Evolutionary conservation across 2,113 vertebrate genomes (phyloP), one percentile per base, ranked within the genome.

Genomic region (Lycaon pictus): DNA sequence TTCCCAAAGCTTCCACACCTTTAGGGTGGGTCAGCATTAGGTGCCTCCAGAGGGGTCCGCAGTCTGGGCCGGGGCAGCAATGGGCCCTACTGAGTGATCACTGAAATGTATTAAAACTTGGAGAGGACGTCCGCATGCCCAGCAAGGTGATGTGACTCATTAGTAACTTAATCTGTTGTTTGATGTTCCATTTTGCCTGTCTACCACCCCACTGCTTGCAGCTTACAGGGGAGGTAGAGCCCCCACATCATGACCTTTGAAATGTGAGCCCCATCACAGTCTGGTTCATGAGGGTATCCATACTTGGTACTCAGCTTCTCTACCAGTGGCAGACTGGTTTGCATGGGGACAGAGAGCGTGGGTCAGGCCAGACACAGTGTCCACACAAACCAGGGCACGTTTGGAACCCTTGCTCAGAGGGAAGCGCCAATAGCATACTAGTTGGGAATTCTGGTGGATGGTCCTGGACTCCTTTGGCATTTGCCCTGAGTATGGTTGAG

Each of bases 401-500:
- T 17, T 8, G 72, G 12, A 27, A 27, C 37, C 72, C 72, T 48
- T 6, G 37, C 22, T 48, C 37, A 25, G 71, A 37, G 69, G 35
- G 10, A 1, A 10, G 60, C 17, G 35, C 19, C 19, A 10, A 22
- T 11, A 9, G 4, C 2, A 5, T 11, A 23, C 37, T 6, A 37
- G 72, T 11, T 13, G 1, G 37, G 72, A 3, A 1, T 9, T 19
- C 23, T 2, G 22, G 3, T 6, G 12, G 12, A 25, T 15, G 37
- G 72, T 23, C 37, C 37, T 23, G 2, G 37, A 48, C 23, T 4
- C 37, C 37, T 48, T 2, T 27, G 37, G 37, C 72, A 3, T 27
- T 19, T 43, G 20, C 35, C 71, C 10, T 23, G 71, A 72, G 71
- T 37, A 6, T 1, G 35, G 35, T 23, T 16, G 11, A 1, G 5